Percentiles rank a stretch among this genome's conserved stretches.
Evolutionary conservation across 1,140 invertebrate species (phyloP).

Genomic region (Cherax destructor): DNA sequence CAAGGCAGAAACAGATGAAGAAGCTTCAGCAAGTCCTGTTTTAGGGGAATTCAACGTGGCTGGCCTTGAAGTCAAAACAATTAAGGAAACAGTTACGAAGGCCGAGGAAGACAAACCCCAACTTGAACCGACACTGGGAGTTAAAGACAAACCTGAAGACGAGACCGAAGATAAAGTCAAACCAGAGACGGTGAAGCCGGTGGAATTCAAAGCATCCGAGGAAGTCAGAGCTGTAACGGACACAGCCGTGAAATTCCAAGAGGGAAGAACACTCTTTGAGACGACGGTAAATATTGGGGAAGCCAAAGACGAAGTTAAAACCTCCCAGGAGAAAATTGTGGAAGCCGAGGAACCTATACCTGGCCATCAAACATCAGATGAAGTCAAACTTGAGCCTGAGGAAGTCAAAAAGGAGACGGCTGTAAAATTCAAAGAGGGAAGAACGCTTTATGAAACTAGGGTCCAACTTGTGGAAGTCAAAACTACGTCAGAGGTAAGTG

Average conservation of each 20-base stretch:
- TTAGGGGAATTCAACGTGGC: not conserved
- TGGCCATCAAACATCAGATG: not conserved
- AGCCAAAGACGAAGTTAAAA: not conserved
- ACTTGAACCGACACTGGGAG: constrained; percentile 11
- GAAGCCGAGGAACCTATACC: not conserved
- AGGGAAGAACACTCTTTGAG: constrained; percentile 27
- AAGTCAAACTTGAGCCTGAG: not conserved
- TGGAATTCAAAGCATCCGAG: not conserved
- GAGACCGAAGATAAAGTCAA: not conserved
- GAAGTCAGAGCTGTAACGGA: constrained; percentile 7
- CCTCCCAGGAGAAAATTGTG: not conserved
- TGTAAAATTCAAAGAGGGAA: constrained; percentile 29
- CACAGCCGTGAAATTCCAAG: constrained; percentile 24
- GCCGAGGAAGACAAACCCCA: constrained; percentile 22
- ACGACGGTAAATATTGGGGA: constrained; percentile 42
- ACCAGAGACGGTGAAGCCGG: not conserved
- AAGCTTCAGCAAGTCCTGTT: not conserved
- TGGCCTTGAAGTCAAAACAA: constrained; percentile 21
- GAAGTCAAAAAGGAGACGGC: constrained; percentile 18
- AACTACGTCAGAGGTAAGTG: not conserved
- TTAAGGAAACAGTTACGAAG: constrained; percentile 9
- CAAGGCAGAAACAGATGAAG: not conserved
- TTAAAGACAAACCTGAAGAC: not conserved
- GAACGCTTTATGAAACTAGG: constrained; percentile 23
- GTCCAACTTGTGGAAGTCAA: constrained; percentile 1